Conservation (phyloP, 2,888 invertebrate species). For the Syritta pipiens region DNA sequence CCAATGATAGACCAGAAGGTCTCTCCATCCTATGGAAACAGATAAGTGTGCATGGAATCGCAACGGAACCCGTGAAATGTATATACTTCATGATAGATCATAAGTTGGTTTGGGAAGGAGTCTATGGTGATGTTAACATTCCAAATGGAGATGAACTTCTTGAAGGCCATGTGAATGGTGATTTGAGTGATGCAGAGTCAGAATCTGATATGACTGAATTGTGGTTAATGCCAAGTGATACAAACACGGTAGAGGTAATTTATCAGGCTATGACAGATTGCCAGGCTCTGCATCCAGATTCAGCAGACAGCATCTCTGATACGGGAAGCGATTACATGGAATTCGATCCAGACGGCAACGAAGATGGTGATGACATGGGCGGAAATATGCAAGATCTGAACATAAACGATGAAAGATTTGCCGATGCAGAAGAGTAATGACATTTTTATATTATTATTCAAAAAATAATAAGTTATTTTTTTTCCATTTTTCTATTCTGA, state of each 20-base stretch:
- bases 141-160: conserved; percentile 69
- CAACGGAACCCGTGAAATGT: conserved; percentile 75
- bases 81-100: conserved; percentile 78
- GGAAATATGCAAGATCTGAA: conserved; percentile 77
- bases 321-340: conserved; percentile 77
- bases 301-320: conserved; percentile 81
- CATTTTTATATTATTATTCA: conserved; percentile 23
- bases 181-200: conserved; percentile 74
- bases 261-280: conserved; percentile 88
- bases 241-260: conserved; percentile 83
- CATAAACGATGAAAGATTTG: conserved; percentile 77
- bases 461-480: conserved; percentile 51
- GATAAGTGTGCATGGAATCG: conserved; percentile 77
- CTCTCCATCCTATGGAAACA: conserved; percentile 78
- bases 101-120: conserved; percentile 76
- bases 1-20: conserved; percentile 74
- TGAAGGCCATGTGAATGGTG: conserved; percentile 73
- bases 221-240: conserved; percentile 85
- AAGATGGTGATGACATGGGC: conserved; percentile 68
- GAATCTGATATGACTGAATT: conserved; percentile 85
- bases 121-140: conserved; percentile 72
- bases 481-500: conserved; percentile 11
- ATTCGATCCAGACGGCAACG: conserved; percentile 70
- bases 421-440: conserved; percentile 76
- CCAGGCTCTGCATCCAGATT: conserved; percentile 90